phyloP scores from a whole-genome alignment of 2,888 invertebrate genomes.

The Megalurothrips usitatus region DNA sequence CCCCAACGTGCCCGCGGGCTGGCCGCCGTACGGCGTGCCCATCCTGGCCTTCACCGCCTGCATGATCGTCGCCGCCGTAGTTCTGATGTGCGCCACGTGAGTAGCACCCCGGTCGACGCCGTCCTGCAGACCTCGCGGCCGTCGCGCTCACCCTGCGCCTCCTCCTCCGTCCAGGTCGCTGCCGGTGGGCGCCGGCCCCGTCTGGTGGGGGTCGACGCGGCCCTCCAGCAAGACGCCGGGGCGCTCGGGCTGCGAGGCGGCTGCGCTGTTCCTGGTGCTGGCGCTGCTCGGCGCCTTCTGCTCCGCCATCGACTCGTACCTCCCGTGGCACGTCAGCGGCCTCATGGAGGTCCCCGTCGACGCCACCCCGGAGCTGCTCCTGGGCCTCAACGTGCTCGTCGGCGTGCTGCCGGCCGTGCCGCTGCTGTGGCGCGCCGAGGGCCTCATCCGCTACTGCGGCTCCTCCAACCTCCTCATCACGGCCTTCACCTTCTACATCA shows the following conservation, averaged over 20 bases:
- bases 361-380: constrained; percentile 49
- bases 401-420: constrained; percentile 66
- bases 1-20: constrained; percentile 33
- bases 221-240: constrained; percentile 27
- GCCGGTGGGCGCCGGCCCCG: neutral
- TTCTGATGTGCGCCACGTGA: neutral
- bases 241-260: constrained; percentile 60
- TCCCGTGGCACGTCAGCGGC: constrained; percentile 58
- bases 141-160: too few species aligned
- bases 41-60: constrained; percentile 19
- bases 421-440: constrained; percentile 72
- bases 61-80: neutral
- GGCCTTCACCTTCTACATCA: constrained; percentile 75
- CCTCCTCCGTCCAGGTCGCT: neutral
- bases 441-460: constrained; percentile 76
- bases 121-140: neutral
- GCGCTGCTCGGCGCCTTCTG: constrained; percentile 70
- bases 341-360: neutral
- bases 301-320: constrained; percentile 73
- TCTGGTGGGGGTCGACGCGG: constrained; percentile 31
- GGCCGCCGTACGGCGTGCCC: constrained; percentile 39
- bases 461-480: constrained; percentile 77
- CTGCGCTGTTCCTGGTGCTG: constrained; percentile 63
- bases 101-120: neutral
- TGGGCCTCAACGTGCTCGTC: constrained; percentile 62